Evolutionary conservation across 1,140 invertebrate genomes (phyloP).

Genomic region (Pseudomyrmex flavicornis): DNA sequence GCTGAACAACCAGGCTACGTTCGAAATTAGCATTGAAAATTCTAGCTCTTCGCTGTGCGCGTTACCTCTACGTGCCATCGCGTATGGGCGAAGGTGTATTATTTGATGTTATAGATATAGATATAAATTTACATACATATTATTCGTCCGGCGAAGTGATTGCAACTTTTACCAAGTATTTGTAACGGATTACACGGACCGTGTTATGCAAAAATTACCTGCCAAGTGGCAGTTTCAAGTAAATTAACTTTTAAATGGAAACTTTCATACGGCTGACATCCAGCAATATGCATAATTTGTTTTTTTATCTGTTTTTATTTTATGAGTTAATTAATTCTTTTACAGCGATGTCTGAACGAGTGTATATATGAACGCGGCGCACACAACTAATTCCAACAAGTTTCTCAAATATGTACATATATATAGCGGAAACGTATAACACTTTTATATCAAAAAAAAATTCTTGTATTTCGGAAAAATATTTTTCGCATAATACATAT

Average conservation of each 20-base stretch:
- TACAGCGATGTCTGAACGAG: neutral
- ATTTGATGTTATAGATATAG: conserved; percentile 51
- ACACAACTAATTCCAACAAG: neutral
- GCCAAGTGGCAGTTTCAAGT: conserved; percentile 18
- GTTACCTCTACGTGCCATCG: neutral
- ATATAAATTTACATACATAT: conserved; percentile 61
- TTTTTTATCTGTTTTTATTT: neutral
- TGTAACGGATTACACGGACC: conserved; percentile 46
- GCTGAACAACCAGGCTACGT: conserved; percentile 49
- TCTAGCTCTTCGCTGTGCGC: conserved; percentile 26
- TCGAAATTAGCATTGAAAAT: conserved; percentile 70
- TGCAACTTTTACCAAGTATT: conserved; percentile 55
- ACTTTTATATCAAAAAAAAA: neutral
- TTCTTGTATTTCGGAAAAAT: neutral
- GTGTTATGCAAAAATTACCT: conserved; percentile 49
- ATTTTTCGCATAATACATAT: neutral
- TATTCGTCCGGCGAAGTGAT: conserved; percentile 51
- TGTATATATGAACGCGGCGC: neutral
- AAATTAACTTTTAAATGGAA: conserved; percentile 49
- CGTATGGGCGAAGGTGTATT: conserved; percentile 36
- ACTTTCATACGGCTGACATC: conserved; percentile 18
- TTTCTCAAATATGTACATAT: neutral
- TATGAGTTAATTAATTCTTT: conserved; percentile 42
- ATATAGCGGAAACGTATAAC: neutral
- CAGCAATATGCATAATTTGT: conserved; percentile 35